These are phyloP conservation scores for Ophonus ardosiacus DNA, from an alignment of 2,888 invertebrate genomes.

Conservation along the genomic window DNA sequence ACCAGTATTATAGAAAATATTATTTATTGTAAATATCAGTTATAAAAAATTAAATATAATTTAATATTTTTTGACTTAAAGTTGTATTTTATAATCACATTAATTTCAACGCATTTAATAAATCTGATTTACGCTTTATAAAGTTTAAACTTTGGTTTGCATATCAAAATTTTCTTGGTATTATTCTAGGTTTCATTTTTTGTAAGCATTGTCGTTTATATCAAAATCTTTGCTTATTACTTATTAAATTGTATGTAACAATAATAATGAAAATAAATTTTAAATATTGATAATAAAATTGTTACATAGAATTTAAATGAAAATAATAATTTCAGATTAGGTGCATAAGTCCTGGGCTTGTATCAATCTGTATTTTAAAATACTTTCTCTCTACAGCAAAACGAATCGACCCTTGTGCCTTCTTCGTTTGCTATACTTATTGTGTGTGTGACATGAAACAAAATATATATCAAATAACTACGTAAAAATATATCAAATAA, in stretches of 20 bases:
- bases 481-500: constrained; percentile 52
- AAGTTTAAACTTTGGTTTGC: neutral
- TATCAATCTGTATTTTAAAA: constrained; percentile 59
- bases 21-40: constrained; percentile 48
- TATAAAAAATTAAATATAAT: constrained; percentile 31
- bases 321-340: constrained; percentile 50
- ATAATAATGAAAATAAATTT: neutral
- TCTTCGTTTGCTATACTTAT: constrained; percentile 73
- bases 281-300: neutral
- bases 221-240: constrained; percentile 5
- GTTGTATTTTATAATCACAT: constrained; percentile 36
- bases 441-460: constrained; percentile 73
- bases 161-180: neutral
- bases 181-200: neutral
- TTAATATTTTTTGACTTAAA: constrained; percentile 3
- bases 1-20: constrained; percentile 40
- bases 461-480: constrained; percentile 56
- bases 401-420: constrained; percentile 73
- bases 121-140: neutral
- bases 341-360: constrained; percentile 44
- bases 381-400: constrained; percentile 75
- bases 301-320: constrained; percentile 19
- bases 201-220: neutral
- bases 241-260: constrained; percentile 33
- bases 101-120: neutral